Conservation (phyloP, 2,113 vertebrate species). For the Dasyprocta punctata region DNA sequence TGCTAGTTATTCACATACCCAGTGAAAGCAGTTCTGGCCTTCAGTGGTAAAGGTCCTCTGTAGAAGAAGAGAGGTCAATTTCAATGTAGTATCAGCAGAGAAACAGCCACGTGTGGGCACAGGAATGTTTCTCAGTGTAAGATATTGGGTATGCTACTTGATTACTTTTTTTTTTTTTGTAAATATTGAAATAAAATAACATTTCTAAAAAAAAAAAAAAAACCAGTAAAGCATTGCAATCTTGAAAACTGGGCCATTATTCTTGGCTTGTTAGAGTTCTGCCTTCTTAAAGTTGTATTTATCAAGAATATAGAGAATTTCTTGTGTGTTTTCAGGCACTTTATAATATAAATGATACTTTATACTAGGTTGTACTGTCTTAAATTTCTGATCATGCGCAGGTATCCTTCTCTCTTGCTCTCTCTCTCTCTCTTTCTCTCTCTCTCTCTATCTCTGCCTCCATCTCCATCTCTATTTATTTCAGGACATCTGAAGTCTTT, state of each 20-base stretch:
- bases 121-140: neutral
- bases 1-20: neutral
- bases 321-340: neutral
- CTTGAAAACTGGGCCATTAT: neutral
- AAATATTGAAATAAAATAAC: constrained; percentile 45
- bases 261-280: constrained; percentile 4
- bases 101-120: neutral
- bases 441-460: no score
- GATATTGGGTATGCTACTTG: neutral
- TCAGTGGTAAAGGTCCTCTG: neutral
- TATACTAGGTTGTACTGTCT: neutral
- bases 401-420: neutral
- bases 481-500: constrained; percentile 47
- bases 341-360: neutral
- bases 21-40: neutral
- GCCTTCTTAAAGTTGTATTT: neutral
- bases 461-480: no score
- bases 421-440: neutral
- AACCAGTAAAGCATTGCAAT: neutral
- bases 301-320: constrained; percentile 14
- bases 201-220: constrained; percentile 3
- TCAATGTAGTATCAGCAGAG: neutral
- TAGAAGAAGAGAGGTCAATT: neutral
- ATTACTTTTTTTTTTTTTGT: neutral
- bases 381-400: neutral